Evolutionary conservation across 2,888 invertebrate species (phyloP).

Genomic region (Rhagonycha fulva): DNA sequence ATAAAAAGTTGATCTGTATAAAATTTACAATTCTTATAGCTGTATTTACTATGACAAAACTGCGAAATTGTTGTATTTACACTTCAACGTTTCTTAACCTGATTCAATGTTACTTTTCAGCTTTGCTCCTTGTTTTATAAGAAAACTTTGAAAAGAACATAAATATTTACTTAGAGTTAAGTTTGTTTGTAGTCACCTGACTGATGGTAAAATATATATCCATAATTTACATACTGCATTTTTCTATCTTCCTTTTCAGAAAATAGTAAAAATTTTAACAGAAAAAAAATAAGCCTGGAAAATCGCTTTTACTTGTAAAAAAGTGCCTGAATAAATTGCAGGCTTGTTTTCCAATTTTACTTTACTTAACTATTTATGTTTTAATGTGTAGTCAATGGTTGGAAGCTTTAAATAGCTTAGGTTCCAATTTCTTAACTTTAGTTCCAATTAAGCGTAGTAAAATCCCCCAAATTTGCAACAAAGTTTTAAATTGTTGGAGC

Average conservation of each 20-base stretch:
- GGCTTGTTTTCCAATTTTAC: neutral
- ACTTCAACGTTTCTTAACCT: constrained; percentile 16
- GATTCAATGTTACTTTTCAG: constrained; percentile 25
- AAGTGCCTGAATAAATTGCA: neutral
- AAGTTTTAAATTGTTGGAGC: constrained; percentile 6
- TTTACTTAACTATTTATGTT: neutral
- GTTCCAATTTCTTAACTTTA: constrained; percentile 5
- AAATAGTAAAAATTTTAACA: neutral
- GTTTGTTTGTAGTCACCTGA: constrained; percentile 24
- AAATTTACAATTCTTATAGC: neutral
- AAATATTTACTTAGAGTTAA: constrained; percentile 24
- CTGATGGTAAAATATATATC: constrained; percentile 12
- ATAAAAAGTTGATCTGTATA: neutral
- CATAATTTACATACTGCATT: constrained; percentile 8
- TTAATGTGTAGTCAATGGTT: neutral
- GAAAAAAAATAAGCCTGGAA: neutral
- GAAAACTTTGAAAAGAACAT: constrained; percentile 26
- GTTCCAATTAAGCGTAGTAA: constrained; percentile 7
- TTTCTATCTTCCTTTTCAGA: neutral
- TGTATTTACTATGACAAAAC: neutral
- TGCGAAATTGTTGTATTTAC: neutral
- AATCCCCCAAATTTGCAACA: constrained; percentile 1
- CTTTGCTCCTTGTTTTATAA: constrained; percentile 22
- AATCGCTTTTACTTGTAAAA: neutral
- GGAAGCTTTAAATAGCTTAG: neutral